phyloP scores from a whole-genome alignment of 2,888 invertebrate species.

The Candidula unifasciata region DNA sequence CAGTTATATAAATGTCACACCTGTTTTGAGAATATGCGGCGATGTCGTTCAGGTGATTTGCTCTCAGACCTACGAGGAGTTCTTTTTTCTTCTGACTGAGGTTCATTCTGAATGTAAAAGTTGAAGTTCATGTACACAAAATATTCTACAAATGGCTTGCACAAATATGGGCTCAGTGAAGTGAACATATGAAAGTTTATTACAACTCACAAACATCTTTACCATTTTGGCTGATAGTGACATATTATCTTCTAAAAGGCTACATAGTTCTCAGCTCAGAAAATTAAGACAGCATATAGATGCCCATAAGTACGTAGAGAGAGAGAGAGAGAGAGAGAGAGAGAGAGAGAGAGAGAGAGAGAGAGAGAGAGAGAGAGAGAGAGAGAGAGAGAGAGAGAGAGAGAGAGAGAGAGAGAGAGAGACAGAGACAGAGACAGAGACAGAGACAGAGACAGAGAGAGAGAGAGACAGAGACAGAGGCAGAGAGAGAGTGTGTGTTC shows the following conservation, averaged over 20 bases:
- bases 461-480: not conserved
- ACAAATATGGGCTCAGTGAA: not conserved
- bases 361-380: conserved; percentile 1
- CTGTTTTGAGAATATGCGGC: conserved; percentile 20
- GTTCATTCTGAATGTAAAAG: conserved; percentile 21
- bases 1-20: not conserved
- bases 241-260: too few species aligned
- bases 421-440: not conserved
- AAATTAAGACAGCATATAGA: not conserved
- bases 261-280: not conserved
- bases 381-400: not conserved
- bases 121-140: too few species aligned
- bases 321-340: not conserved
- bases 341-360: conserved; percentile 4
- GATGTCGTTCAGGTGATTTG: conserved; percentile 46
- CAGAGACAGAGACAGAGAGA: not conserved
- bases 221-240: too few species aligned
- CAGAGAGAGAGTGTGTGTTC: not conserved
- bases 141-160: too few species aligned
- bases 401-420: not conserved
- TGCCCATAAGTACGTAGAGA: not conserved
- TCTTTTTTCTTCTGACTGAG: conserved; percentile 17
- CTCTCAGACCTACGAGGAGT: conserved; percentile 41
- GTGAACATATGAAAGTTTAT: not conserved
- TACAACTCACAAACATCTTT: too few species aligned